Evolutionary conservation across 2,888 invertebrate genomes (phyloP).

Genomic region (Stenodema calcarata): DNA sequence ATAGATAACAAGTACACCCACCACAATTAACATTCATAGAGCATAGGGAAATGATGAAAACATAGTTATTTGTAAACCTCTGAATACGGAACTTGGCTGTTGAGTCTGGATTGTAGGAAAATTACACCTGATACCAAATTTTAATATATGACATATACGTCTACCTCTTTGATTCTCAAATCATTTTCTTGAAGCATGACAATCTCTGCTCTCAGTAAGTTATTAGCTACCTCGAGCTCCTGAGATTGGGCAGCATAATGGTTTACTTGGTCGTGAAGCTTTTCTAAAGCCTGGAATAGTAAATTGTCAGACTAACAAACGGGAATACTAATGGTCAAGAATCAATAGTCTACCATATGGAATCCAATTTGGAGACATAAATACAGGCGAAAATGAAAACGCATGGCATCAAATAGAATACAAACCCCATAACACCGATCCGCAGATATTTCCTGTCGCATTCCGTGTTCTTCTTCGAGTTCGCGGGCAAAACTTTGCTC

Average conservation of each 20-base stretch:
- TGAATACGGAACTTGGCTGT: too few species aligned
- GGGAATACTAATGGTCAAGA: too few species aligned
- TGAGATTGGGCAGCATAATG: slow-evolving; percentile 58
- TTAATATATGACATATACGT: too few species aligned
- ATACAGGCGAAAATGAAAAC: background rate
- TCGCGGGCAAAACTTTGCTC: slow-evolving; percentile 65
- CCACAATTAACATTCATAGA: too few species aligned
- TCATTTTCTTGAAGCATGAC: slow-evolving; percentile 40
- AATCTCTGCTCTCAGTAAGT: slow-evolving; percentile 40
- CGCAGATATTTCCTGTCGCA: slow-evolving; percentile 27
- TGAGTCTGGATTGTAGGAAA: too few species aligned
- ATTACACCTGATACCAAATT: too few species aligned
- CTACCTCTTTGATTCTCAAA: slow-evolving; percentile 29
- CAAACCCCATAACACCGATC: slow-evolving; percentile 47
- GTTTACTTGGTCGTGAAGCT: slow-evolving; percentile 61
- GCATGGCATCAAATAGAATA: background rate
- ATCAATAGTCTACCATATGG: too few species aligned
- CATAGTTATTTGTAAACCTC: too few species aligned
- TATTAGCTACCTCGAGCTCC: slow-evolving; percentile 42
- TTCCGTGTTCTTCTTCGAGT: slow-evolving; percentile 65
- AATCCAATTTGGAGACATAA: too few species aligned
- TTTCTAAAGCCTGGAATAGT: background rate
- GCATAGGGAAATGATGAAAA: too few species aligned
- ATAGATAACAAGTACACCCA: too few species aligned
- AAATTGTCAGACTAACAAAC: too few species aligned